Evolutionary conservation across 2,888 invertebrate genomes (phyloP), one percentile per base, ranked within the genome.

Genomic region (Ptilodon capucinus): DNA sequence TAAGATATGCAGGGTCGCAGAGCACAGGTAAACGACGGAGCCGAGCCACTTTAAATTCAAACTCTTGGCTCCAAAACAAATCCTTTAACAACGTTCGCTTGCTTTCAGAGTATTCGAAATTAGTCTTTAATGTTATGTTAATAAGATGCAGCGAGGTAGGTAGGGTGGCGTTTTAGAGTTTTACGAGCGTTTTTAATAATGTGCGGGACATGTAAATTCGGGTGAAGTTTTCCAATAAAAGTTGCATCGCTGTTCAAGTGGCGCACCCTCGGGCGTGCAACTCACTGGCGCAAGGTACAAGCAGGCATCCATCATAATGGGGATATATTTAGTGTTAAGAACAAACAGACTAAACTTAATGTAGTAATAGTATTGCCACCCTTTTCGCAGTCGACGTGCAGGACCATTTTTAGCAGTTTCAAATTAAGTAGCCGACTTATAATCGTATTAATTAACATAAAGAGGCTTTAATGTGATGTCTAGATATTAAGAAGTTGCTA

Each of bases 161-260:
- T 39, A 42, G 47, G 23, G 19, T 8, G 30, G 13, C 17, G 25
- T 50, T 65, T 64, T 58, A 67, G 58, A 65, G 56, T 65, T 81
- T 81, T 76, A 79, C 76, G 74, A 80, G 75, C 78, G 75, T 83
- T 86, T 86, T 86, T 86, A 85, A 86, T 87, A 86, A 86, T 81
- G 84, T 79, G 74, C 79, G 77, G 75, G 77, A 79, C 78, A 87
- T 88, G 86, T 84, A 86, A 86, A 87, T 87, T 87, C 79, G 81
- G 79, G 58, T 63, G 68, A 86, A 87, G 88, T 88, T 88, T 88
- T 83, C 82, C 82, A 88, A 87, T 88, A 88, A 86, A 88, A 86
- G 86, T 88, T 86, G 84, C 80, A 76, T 56, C 72, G 75, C 60
- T 68, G 68, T 74, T 71, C 64, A 8, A 66, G 75, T 74, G 65